Base-by-base conservation (phyloP, 2,888 invertebrate species). In the Arctia plantaginis region DNA sequence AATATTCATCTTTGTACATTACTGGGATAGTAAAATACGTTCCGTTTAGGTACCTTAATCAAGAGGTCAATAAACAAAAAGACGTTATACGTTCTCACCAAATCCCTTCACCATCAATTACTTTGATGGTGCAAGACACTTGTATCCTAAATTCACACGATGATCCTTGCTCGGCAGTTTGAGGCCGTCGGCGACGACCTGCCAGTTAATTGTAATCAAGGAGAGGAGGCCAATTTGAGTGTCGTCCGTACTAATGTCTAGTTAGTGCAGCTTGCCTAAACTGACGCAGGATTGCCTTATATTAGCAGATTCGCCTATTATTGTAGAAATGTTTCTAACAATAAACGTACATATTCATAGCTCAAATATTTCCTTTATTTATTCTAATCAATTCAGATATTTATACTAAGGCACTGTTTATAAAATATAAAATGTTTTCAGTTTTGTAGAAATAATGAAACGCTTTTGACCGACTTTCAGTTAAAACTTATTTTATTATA, bases 141-240 rank as follows among this genome's bases (percentile, higher is more conserved):
- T 84, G 85, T 79, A 77, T 80, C 74, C 77, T 80, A 80, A 80
- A 83, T 75, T 75, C 70, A 80, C 86, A 92, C 89, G 93, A 93
- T 93, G 75, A 69, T 75, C 75, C 75, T 75, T 93, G 93, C 93
- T 89, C 86, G 86, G 86, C 87, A 84, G 89, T 90, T 88, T 88
- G 90, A 88, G 87, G 90, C 90, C 90, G 78, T 77, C 78, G 86
- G 89, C 88, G 83, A 87, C 85, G 82, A 84, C 81, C 87, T 86
- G 90, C 89, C 88, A 83, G 85, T 70, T 70, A 70, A 88, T 85
- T 84, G 85, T 87, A 88, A 88, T 89, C 87, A 86, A 87, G 81
- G 82, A 82, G 79, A 78, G 74, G 62, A 82, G 89, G 87, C 85
- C 92, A 93, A 93, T 93, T 92, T 91, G 89, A 91, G 87, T 89